Percentiles rank a stretch among this genome's conserved stretches.
Evolutionary conservation across 2,797 vertebrate species (phyloP).

Genomic region (Channallabes apus): DNA sequence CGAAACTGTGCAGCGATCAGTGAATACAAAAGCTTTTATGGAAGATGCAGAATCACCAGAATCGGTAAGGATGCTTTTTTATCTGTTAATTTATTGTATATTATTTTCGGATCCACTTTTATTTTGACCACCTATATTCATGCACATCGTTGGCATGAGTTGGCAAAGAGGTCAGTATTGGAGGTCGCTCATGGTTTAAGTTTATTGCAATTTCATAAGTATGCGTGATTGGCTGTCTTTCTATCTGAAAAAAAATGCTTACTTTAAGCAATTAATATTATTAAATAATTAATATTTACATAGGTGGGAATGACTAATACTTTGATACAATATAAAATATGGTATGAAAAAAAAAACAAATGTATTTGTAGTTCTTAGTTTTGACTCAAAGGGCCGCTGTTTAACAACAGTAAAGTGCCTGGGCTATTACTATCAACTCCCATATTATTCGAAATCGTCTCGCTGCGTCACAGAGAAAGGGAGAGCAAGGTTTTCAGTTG

Average conservation of each 20-base stretch:
- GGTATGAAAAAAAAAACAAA: background rate
- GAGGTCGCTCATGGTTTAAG: background rate
- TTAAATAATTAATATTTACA: background rate
- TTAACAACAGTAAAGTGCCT: no score
- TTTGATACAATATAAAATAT: background rate
- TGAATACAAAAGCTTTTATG: background rate
- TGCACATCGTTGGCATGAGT: background rate
- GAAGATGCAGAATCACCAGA: background rate
- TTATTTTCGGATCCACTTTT: background rate
- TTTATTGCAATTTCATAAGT: background rate
- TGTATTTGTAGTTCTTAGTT: background rate
- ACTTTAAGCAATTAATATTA: no score
- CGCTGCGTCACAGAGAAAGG: background rate
- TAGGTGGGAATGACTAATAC: background rate
- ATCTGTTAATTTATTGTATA: background rate
- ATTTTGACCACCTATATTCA: background rate
- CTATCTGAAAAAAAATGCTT: background rate
- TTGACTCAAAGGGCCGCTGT: background rate
- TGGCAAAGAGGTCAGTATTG: background rate
- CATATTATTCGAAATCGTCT: background rate
- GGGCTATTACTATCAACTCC: no score
- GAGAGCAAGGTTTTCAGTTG: background rate
- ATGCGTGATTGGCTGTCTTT: no score
- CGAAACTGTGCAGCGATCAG: constrained; percentile 1
- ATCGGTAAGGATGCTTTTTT: background rate